A percentile compares a stretch with the other conserved stretches of the same genome.
phyloP scores from a whole-genome alignment of 2,888 invertebrate species.

The Lasioglossum leucozonium region DNA sequence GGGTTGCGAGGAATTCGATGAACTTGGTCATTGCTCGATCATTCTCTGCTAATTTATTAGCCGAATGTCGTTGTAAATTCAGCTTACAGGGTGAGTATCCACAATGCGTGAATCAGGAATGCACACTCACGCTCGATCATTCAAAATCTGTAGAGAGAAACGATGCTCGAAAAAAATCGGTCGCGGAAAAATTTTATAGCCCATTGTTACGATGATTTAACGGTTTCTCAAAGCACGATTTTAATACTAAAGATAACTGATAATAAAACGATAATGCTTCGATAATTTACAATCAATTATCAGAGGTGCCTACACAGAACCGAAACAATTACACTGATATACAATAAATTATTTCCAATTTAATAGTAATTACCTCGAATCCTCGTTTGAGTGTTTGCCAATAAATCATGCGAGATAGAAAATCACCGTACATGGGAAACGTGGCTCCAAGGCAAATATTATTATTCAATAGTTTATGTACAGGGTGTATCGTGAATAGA shows the following conservation, averaged over 20 bases:
- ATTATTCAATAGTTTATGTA: background rate
- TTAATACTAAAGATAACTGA: background rate
- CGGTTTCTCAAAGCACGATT: background rate
- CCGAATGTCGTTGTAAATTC: background rate
- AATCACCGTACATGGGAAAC: background rate
- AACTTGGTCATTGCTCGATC: constrained; percentile 31
- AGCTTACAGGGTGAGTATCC: background rate
- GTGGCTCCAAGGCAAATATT: background rate
- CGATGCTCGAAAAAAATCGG: background rate
- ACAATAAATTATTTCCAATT: background rate
- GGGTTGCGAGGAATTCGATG: constrained; percentile 23
- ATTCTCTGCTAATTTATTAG: constrained; percentile 5
- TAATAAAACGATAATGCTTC: background rate
- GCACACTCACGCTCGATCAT: background rate
- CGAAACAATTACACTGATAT: background rate
- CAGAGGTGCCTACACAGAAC: background rate
- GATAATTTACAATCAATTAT: background rate
- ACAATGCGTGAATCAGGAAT: no score
- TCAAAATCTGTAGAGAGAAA: background rate
- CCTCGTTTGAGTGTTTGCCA: background rate
- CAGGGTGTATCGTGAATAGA: background rate
- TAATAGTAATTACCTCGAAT: background rate
- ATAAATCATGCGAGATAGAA: background rate
- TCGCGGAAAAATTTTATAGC: background rate
- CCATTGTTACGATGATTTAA: background rate